Evolutionary conservation across 2,113 vertebrate genomes (phyloP).

Genomic region (Mobula hypostoma): DNA sequence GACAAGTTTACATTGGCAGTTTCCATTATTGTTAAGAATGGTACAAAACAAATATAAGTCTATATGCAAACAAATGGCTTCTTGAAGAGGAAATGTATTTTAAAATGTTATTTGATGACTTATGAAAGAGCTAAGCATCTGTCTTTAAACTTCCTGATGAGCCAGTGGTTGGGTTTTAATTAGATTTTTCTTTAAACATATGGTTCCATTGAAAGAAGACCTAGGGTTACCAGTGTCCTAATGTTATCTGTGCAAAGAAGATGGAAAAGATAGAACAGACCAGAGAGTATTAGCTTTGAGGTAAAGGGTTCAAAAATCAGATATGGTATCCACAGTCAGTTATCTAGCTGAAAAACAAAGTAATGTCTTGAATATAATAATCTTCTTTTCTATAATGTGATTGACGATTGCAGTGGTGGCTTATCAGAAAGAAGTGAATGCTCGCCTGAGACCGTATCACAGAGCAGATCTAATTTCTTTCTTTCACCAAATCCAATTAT

Average conservation of each 20-base stretch:
- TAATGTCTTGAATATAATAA: background rate
- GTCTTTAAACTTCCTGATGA: background rate
- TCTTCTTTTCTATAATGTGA: background rate
- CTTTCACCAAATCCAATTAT: background rate
- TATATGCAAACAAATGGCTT: background rate
- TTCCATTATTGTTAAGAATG: background rate
- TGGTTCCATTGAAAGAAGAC: background rate
- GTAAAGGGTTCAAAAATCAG: slow-evolving; percentile 8
- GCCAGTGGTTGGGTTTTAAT: background rate
- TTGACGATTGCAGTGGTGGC: background rate
- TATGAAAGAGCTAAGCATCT: background rate
- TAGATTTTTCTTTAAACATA: background rate
- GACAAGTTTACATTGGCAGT: background rate
- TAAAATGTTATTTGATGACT: background rate
- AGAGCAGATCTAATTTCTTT: background rate
- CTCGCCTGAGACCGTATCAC: background rate
- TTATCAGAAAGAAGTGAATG: background rate
- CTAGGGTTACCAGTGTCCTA: background rate
- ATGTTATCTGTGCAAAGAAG: background rate
- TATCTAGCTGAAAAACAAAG: background rate
- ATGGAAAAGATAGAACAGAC: background rate
- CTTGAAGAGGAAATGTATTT: background rate
- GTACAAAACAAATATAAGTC: background rate
- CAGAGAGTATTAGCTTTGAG: background rate
- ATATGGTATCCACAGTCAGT: background rate